These are phyloP conservation scores for Drosophila colorata DNA, from an alignment of 2,888 invertebrate species.

Conservation along the genomic window DNA sequence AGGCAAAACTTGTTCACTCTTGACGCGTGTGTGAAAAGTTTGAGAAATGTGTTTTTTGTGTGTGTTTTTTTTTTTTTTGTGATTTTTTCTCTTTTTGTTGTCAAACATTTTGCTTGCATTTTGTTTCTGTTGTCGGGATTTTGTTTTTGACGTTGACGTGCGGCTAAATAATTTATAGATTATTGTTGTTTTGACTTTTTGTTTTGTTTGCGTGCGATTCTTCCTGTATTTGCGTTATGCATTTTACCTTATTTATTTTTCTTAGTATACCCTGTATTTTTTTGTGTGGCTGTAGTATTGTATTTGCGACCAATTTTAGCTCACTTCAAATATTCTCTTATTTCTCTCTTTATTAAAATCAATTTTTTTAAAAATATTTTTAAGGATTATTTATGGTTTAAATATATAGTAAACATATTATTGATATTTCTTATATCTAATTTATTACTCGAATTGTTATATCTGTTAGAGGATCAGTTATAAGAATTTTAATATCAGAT, in stretches of 20 bases:
- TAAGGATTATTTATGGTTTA: too few species aligned
- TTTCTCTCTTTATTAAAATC: too few species aligned
- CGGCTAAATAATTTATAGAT: conserved; percentile 31
- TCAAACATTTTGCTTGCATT: conserved; percentile 50
- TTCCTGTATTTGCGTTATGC: neutral
- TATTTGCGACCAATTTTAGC: neutral
- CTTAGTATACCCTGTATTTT: neutral
- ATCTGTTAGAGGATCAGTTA: too few species aligned
- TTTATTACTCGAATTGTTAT: too few species aligned
- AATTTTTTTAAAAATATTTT: too few species aligned
- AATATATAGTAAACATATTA: too few species aligned
- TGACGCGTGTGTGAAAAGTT: conserved; percentile 35
- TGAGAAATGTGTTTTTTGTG: conserved; percentile 8
- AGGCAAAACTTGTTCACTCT: conserved; percentile 31
- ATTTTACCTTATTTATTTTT: conserved; percentile 4
- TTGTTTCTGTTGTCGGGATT: conserved; percentile 1
- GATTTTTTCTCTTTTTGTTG: conserved; percentile 46
- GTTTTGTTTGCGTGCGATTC: conserved; percentile 2
- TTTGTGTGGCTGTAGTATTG: neutral
- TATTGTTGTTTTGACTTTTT: conserved; percentile 18
- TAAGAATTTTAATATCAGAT: too few species aligned
- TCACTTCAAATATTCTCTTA: too few species aligned
- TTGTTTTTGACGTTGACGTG: conserved; percentile 14
- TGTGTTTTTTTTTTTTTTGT: neutral
- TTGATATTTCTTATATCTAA: too few species aligned